Evolutionary conservation across 2,888 invertebrate species (phyloP).

Genomic region (Rhamphomyia laevipes): DNA sequence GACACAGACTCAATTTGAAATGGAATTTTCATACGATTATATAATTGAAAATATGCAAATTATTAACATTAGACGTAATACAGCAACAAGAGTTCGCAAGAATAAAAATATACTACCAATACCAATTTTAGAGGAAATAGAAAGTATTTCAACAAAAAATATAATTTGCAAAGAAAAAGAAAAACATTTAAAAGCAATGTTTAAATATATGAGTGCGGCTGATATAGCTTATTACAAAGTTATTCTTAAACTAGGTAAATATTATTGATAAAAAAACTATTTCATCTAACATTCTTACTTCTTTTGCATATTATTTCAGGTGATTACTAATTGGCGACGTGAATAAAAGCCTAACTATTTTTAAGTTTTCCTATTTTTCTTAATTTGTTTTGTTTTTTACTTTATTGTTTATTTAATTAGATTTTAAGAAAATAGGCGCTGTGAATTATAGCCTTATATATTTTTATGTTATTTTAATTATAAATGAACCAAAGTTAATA

Average conservation of each 20-base stretch:
- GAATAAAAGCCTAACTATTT: no score
- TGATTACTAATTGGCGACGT: no score
- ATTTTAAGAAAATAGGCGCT: no score
- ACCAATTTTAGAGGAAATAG: background rate
- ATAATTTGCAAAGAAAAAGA: background rate
- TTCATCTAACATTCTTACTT: background rate
- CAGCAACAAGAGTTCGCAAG: background rate
- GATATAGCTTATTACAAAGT: no score
- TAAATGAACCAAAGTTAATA: no score
- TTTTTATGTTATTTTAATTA: no score
- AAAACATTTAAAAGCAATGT: constrained; percentile 1
- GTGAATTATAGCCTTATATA: no score
- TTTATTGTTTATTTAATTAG: no score
- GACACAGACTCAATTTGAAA: background rate
- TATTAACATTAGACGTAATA: background rate
- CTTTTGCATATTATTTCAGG: no score
- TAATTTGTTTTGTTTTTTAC: no score
- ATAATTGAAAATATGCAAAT: background rate
- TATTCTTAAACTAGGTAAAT: constrained; percentile 1
- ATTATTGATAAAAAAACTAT: background rate
- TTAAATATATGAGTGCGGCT: constrained; percentile 1
- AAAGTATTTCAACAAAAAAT: background rate
- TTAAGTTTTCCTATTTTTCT: no score
- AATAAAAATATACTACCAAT: background rate
- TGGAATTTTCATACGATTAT: background rate